Percentiles rank a stretch among this genome's conserved stretches.
These are phyloP conservation scores for Puntigrus tetrazona DNA, from an alignment of 2,113 vertebrate genomes.

Conservation along the genomic window DNA sequence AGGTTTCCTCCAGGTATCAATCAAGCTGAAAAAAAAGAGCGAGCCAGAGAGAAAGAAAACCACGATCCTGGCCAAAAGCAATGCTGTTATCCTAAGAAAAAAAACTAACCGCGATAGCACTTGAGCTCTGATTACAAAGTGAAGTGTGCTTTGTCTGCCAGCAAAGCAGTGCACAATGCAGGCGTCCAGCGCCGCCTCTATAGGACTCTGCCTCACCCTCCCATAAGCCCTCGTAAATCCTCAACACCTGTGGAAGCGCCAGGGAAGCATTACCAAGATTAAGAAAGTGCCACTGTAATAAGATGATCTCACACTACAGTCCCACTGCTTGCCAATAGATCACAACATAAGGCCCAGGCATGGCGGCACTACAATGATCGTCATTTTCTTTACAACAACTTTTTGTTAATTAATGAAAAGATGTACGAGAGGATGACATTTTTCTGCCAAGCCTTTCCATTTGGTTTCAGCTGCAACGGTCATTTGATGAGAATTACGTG, in stretches of 20 bases:
- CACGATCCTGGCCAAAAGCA: not conserved
- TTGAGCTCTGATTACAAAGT: slow-evolving; percentile 39
- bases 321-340: slow-evolving; percentile 26
- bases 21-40: not conserved
- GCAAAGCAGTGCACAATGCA: slow-evolving; percentile 7
- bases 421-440: not conserved
- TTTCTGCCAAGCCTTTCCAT: not conserved
- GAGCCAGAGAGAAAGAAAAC: not conserved
- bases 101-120: slow-evolving; percentile 26
- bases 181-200: not conserved
- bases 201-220: slow-evolving; percentile 11
- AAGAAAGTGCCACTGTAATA: slow-evolving; percentile 41
- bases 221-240: slow-evolving; percentile 37
- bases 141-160: slow-evolving; percentile 26
- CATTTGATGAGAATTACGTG: not conserved
- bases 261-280: slow-evolving; percentile 54
- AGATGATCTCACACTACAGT: slow-evolving; percentile 21
- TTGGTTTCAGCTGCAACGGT: not conserved
- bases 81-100: slow-evolving; percentile 10
- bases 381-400: slow-evolving; percentile 10
- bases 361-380: not conserved
- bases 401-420: slow-evolving; percentile 16
- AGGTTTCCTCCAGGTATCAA: slow-evolving; percentile 7
- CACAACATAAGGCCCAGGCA: slow-evolving; percentile 21
- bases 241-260: slow-evolving; percentile 44